Evolutionary conservation across 1,140 invertebrate genomes (phyloP), one percentile per base, ranked within the genome.

Genomic region (Drosophila santomea): DNA sequence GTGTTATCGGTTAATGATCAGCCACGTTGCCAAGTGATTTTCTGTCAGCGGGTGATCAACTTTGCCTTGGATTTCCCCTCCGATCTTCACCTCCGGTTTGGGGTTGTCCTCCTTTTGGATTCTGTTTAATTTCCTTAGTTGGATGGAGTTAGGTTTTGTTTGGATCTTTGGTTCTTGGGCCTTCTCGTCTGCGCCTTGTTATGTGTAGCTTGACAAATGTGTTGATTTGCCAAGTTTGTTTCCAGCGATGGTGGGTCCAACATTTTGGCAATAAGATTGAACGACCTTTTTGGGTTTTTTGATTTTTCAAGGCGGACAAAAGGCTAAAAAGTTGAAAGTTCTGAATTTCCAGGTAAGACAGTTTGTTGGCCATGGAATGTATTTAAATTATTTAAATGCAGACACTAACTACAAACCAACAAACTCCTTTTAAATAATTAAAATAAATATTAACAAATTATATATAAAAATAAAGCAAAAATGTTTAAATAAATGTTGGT

Each of bases 1-100:
- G 90, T 91, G 90, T 91, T 91, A 91, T 91, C 90, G 90, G 90
- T 86, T 90, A 75, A 78, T 85, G 81, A 90, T 90, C 85, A 90
- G 85, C 86, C 85, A 64, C 64, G 85, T 90, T 88, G 84, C 74
- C 85, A 78, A 80, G 80, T 84, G 77, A 89, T 89, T 84, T 80
- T 80, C 76, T 88, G 80, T 90, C 85, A 89, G 84, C 85, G 85
- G 85, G 85, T 78, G 80, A 73, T 86, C 84, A 64, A 63, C 51
- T 74, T 52, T 35, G 11, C 28, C 23, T 3, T 32, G 35, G 47
- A 41, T 12, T 32, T 39, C 5, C 23, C 15, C 36, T 23, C 23
- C 17, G 23, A 47, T 47, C 44, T 47, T 47, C 44, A 51, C 23
- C 36, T 50, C 39, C 14, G 4, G 5, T 39, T 28, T 52, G 61